Percentiles rank a stretch among this genome's conserved stretches.
phyloP scores from a whole-genome alignment of 2,113 vertebrate species.

The Anhinga rufa region DNA sequence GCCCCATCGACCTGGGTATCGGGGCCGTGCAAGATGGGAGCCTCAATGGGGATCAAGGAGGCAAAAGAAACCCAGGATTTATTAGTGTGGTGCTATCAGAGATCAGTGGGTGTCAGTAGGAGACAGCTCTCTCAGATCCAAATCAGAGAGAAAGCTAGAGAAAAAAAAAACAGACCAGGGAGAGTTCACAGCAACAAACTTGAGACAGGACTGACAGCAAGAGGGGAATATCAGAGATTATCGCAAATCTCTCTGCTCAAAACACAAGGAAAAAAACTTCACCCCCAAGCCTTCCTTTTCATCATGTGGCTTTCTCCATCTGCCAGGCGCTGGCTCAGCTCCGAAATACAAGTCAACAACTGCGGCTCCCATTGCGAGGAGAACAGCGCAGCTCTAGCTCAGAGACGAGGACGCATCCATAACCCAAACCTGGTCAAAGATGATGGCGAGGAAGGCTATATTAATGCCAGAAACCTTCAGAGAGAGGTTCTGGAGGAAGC shows the following conservation, averaged over 20 bases:
- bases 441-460: accelerated
- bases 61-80: conserved; percentile 3
- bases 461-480: not conserved
- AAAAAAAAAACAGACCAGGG: not conserved
- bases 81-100: not conserved
- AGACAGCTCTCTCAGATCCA: conserved; percentile 12
- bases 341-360: not conserved
- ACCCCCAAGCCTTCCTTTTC: not conserved
- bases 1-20: not conserved
- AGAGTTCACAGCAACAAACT: not conserved
- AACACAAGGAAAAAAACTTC: not conserved
- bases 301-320: not conserved
- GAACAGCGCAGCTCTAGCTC: not conserved
- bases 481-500: not conserved
- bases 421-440: not conserved
- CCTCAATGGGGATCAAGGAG: not conserved
- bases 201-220: conserved; percentile 13
- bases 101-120: conserved; percentile 33
- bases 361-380: not conserved
- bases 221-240: not conserved
- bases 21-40: not conserved
- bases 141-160: not conserved
- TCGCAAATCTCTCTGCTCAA: not conserved
- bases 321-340: not conserved
- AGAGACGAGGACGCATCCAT: not conserved